Percentiles rank a stretch among this genome's conserved stretches.
phyloP scores from a whole-genome alignment of 2,888 invertebrate species.

The Oscheius myriophilus region DNA sequence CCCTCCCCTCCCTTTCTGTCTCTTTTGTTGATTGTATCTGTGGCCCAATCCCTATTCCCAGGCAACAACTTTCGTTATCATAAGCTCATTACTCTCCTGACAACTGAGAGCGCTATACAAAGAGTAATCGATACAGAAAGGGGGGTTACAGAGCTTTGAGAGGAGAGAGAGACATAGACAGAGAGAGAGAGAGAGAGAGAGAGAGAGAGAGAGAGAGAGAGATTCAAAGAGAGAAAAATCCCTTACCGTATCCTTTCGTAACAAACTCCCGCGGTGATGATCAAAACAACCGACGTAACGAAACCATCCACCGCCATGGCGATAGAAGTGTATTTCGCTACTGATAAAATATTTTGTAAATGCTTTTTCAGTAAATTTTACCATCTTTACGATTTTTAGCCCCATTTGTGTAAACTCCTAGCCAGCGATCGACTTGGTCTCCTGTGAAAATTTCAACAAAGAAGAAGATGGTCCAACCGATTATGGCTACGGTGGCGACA shows the following conservation, averaged over 20 bases:
- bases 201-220: too few species aligned
- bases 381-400: constrained; percentile 13
- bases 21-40: not conserved
- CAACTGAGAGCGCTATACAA: not conserved
- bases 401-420: constrained; percentile 19
- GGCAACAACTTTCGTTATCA: not conserved
- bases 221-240: too few species aligned
- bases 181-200: too few species aligned
- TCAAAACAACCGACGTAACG: constrained; percentile 18
- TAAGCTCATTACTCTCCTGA: too few species aligned
- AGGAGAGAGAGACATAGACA: too few species aligned
- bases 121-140: too few species aligned
- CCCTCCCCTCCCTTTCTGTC: not conserved
- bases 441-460: constrained; percentile 21
- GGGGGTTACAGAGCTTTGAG: too few species aligned
- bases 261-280: constrained; percentile 8
- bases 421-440: constrained; percentile 15
- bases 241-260: constrained; percentile 14
- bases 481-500: constrained; percentile 7
- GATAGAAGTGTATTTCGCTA: constrained; percentile 28
- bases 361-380: not conserved
- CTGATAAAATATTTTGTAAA: not conserved
- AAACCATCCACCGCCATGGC: constrained; percentile 23
- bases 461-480: constrained; percentile 25
- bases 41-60: not conserved